These are phyloP conservation scores for Andrena flavipes DNA, from an alignment of 2,888 invertebrate genomes.

Conservation along the genomic window DNA sequence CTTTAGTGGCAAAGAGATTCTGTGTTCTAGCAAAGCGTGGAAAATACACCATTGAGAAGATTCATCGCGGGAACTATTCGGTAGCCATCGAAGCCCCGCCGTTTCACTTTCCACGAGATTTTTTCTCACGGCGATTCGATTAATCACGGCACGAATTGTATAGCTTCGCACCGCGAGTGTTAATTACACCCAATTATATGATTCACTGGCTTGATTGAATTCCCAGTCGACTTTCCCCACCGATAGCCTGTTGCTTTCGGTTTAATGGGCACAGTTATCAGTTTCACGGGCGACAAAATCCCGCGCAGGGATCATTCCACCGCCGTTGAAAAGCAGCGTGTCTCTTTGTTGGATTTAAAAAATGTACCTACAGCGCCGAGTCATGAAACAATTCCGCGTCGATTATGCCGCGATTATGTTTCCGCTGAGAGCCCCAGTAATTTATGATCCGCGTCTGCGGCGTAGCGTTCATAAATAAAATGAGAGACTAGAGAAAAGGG, in stretches of 20 bases:
- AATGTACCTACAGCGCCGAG: background rate
- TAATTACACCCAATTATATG: slow-evolving; percentile 58
- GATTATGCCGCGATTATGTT: slow-evolving; percentile 10
- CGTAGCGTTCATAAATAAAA: slow-evolving; percentile 16
- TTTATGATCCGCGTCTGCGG: slow-evolving; percentile 25
- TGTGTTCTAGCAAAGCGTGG: background rate
- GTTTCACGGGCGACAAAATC: background rate
- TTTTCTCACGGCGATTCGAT: slow-evolving; percentile 41
- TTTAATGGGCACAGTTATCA: background rate
- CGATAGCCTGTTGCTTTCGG: slow-evolving; percentile 16
- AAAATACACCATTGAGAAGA: slow-evolving; percentile 2
- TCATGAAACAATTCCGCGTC: slow-evolving; percentile 20
- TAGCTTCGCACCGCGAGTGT: slow-evolving; percentile 20
- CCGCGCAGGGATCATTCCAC: background rate
- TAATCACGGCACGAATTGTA: slow-evolving; percentile 44
- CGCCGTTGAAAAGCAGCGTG: background rate
- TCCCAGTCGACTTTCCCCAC: slow-evolving; percentile 41
- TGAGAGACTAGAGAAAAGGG: background rate
- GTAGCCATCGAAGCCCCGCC: slow-evolving; percentile 8
- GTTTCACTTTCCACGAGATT: slow-evolving; percentile 49
- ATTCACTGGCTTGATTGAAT: slow-evolving; percentile 51
- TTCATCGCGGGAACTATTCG: slow-evolving; percentile 20
- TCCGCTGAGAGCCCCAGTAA: slow-evolving; percentile 21
- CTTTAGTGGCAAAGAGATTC: background rate
- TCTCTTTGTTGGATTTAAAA: background rate